Conservation (phyloP, 2,888 invertebrate genomes). For the Tipula unca region DNA sequence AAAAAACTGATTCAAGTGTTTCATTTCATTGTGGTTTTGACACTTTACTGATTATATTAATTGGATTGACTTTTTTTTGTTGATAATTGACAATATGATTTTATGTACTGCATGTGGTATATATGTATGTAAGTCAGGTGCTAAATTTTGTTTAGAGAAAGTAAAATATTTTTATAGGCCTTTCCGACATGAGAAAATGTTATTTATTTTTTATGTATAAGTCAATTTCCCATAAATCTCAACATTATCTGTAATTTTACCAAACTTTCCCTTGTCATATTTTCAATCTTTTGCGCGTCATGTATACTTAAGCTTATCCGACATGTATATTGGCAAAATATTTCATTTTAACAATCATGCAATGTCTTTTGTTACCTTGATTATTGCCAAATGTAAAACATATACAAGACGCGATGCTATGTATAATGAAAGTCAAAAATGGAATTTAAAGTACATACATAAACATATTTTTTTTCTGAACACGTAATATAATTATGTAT, state of each 20-base stretch:
- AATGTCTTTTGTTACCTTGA: background rate
- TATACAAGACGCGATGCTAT: background rate
- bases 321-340: background rate
- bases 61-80: background rate
- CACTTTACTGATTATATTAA: background rate
- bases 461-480: background rate
- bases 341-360: background rate
- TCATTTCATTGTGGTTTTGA: background rate
- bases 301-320: background rate
- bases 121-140: background rate
- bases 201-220: background rate
- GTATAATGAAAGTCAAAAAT: background rate
- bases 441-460: too few species aligned
- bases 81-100: background rate
- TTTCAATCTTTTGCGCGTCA: background rate
- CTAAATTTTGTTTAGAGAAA: background rate
- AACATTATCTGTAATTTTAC: background rate
- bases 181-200: background rate
- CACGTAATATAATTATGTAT: background rate
- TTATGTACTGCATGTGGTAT: too few species aligned
- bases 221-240: background rate
- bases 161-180: background rate
- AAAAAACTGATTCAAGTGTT: background rate
- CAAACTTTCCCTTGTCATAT: background rate
- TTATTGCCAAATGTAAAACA: background rate